Conservation (phyloP, 2,888 invertebrate genomes). For the Meliscaeva auricollis region DNA sequence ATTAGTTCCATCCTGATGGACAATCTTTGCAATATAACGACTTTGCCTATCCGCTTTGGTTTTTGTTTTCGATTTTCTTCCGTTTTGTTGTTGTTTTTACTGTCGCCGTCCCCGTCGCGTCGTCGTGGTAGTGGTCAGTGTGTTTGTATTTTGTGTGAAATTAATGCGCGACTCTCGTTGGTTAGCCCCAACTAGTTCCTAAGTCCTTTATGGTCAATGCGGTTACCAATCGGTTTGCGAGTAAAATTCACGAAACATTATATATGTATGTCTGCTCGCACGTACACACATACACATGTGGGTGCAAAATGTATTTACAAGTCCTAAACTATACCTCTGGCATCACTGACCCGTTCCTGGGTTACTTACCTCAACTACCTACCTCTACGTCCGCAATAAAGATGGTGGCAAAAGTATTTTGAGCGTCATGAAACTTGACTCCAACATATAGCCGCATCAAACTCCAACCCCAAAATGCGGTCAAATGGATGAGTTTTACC, state of each 20-base stretch:
- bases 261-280: slow-evolving; percentile 23
- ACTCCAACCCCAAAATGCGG: slow-evolving; percentile 39
- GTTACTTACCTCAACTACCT: too few relatives aligned
- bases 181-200: slow-evolving; percentile 35
- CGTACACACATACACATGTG: background rate
- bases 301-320: background rate
- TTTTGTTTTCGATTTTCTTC: background rate
- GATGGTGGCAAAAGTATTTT: slow-evolving; percentile 38
- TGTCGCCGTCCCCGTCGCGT: too few relatives aligned
- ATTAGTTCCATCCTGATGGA: slow-evolving; percentile 68
- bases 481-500: slow-evolving; percentile 45
- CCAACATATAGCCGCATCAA: background rate
- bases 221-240: slow-evolving; percentile 59
- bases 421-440: slow-evolving; percentile 49
- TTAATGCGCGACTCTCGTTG: slow-evolving; percentile 48
- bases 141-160: slow-evolving; percentile 26
- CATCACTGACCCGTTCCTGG: slow-evolving; percentile 34
- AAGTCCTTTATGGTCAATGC: slow-evolving; percentile 66
- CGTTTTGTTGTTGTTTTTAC: background rate
- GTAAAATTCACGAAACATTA: slow-evolving; percentile 45
- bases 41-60: slow-evolving; percentile 8
- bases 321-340: background rate
- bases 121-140: background rate
- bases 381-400: slow-evolving; percentile 38
- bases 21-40: slow-evolving; percentile 49